Percentiles rank a stretch among this genome's conserved stretches.
Conservation (phyloP, 2,888 invertebrate species). For the Epinotia nisella region DNA sequence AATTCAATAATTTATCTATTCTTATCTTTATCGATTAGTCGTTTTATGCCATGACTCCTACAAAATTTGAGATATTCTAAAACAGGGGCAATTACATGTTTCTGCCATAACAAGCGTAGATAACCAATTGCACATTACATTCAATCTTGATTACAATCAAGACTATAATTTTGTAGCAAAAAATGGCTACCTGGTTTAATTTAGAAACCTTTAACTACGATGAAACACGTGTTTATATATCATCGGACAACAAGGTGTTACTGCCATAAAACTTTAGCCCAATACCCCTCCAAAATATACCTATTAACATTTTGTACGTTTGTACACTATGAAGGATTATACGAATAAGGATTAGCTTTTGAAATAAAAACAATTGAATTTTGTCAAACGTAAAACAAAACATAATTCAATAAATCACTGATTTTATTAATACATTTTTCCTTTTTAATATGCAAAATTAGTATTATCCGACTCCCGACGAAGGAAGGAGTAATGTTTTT, state of each 20-base stretch:
- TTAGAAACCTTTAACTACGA: constrained; percentile 12
- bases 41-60: too few species aligned
- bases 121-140: constrained; percentile 6
- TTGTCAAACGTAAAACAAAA: too few species aligned
- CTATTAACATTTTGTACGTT: background rate
- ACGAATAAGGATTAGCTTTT: too few species aligned
- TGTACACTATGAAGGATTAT: too few species aligned
- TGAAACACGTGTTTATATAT: constrained; percentile 24
- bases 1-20: background rate
- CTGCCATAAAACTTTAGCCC: constrained; percentile 3
- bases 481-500: too few species aligned
- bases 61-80: background rate
- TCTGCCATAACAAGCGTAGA: constrained; percentile 22
- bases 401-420: too few species aligned
- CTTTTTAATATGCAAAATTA: too few species aligned
- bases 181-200: constrained; percentile 23
- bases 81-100: background rate
- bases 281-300: background rate
- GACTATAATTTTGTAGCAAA: constrained; percentile 26
- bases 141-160: too few species aligned
- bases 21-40: too few species aligned
- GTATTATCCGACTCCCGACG: too few species aligned
- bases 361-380: too few species aligned
- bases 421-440: too few species aligned
- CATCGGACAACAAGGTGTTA: constrained; percentile 16